phyloP scores from a whole-genome alignment of 1,140 invertebrate species.

The Drosophila athabasca region DNA sequence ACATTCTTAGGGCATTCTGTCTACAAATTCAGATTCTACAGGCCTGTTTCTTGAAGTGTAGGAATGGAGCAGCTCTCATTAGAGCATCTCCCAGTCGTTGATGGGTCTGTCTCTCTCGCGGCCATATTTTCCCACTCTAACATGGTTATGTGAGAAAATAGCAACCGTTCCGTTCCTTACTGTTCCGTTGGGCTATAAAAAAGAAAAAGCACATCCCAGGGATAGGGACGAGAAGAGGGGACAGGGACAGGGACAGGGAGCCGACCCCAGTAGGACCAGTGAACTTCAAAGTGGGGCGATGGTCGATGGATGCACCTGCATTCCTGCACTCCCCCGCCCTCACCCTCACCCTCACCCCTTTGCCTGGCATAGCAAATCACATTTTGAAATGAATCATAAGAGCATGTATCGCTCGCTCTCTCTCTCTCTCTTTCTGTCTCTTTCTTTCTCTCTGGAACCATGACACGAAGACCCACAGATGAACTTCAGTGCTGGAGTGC shows the following conservation, averaged over 20 bases:
- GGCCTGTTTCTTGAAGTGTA: too few species aligned
- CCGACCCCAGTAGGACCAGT: conserved; percentile 11
- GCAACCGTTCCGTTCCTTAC: conserved; percentile 13
- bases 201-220: conserved; percentile 29
- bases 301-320: conserved; percentile 14
- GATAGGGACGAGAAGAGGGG: too few species aligned
- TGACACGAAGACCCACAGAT: conserved; percentile 46
- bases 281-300: conserved; percentile 32
- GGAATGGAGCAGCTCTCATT: neutral
- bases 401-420: too few species aligned
- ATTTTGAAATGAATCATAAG: conserved; percentile 71
- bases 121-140: conserved; percentile 5
- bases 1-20: too few species aligned
- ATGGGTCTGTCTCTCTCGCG: neutral
- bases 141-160: conserved; percentile 58
- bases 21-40: too few species aligned
- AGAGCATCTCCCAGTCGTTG: conserved; percentile 11
- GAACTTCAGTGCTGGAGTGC: conserved; percentile 32
- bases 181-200: conserved; percentile 49
- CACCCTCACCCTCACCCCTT: neutral
- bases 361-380: conserved; percentile 58
- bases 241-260: too few species aligned
- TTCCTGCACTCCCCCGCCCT: conserved; percentile 38
- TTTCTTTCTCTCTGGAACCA: conserved; percentile 10
- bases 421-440: conserved; percentile 3